Conservation (phyloP, 2,888 invertebrate species). For the Phortica okadai region DNA sequence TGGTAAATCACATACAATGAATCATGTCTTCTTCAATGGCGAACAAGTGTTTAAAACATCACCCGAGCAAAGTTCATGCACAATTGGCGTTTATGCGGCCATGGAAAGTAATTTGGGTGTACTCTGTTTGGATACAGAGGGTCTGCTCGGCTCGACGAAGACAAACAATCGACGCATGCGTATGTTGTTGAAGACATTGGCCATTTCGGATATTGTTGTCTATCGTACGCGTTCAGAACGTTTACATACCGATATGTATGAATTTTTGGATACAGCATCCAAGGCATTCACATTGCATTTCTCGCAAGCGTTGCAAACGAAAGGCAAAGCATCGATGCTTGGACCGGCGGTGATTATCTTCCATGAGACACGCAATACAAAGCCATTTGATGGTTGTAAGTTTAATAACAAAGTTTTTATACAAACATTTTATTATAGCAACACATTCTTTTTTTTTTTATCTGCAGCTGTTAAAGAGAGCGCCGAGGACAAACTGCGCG, state of each 20-base stretch:
- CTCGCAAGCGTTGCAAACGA: conserved; percentile 78
- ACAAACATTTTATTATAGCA: too few species aligned
- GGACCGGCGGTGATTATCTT: conserved; percentile 88
- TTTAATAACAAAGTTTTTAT: conserved; percentile 36
- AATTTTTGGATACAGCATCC: conserved; percentile 86
- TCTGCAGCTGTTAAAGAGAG: conserved; percentile 78
- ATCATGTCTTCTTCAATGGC: conserved; percentile 83
- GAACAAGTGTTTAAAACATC: conserved; percentile 77
- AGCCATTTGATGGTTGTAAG: conserved; percentile 80
- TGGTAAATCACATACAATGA: conserved; percentile 88
- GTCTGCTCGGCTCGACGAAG: conserved; percentile 80
- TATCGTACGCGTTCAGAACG: conserved; percentile 86
- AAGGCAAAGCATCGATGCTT: conserved; percentile 77
- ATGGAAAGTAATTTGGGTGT: conserved; percentile 82
- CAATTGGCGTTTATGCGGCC: conserved; percentile 87
- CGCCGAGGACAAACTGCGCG: conserved; percentile 80
- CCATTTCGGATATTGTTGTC: conserved; percentile 87
- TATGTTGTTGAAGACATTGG: conserved; percentile 86
- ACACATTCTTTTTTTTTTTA: neutral
- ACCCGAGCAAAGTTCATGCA: conserved; percentile 81
- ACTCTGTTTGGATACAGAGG: conserved; percentile 88
- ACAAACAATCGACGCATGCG: conserved; percentile 78
- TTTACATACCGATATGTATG: conserved; percentile 85
- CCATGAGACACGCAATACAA: conserved; percentile 87
- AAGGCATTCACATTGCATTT: conserved; percentile 86